A percentile compares a stretch with the other conserved stretches of the same genome.
These are phyloP conservation scores for Drosophila rhopaloa DNA, from an alignment of 1,140 invertebrate genomes.

Conservation along the genomic window DNA sequence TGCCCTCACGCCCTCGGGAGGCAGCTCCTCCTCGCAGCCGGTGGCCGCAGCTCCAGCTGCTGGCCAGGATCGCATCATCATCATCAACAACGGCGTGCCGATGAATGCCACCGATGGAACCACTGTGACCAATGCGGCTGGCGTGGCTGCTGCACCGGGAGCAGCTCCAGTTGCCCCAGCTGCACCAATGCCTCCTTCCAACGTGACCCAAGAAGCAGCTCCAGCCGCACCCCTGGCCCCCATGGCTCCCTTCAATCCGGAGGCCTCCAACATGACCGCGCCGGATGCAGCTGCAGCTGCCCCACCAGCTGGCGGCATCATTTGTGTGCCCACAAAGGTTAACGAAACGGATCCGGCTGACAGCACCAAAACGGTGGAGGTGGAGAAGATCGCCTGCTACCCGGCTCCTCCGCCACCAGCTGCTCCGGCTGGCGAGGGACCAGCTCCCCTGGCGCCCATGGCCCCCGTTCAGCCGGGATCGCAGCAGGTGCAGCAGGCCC, in stretches of 20 bases:
- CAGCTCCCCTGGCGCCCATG: conserved; percentile 63
- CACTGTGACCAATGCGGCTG: conserved; percentile 72
- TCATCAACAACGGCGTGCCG: conserved; percentile 79
- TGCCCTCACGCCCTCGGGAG: conserved; percentile 66
- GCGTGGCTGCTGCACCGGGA: conserved; percentile 50
- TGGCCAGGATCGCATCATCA: conserved; percentile 76
- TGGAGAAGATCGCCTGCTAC: conserved; percentile 82
- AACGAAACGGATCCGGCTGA: conserved; percentile 81
- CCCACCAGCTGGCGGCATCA: conserved; percentile 71
- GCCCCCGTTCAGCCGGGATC: conserved; percentile 47
- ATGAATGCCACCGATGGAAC: conserved; percentile 70
- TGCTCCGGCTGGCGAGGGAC: conserved; percentile 52
- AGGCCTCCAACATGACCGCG: conserved; percentile 84
- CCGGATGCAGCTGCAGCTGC: conserved; percentile 42
- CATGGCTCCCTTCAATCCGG: conserved; percentile 57
- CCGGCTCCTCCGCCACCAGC: conserved; percentile 73
- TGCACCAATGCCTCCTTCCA: conserved; percentile 9
- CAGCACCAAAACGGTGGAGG: conserved; percentile 72
- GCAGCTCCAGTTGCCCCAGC: conserved; percentile 13
- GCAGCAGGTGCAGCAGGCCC: conserved; percentile 40
- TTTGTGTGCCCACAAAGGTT: conserved; percentile 76
- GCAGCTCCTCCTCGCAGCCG: conserved; percentile 46
- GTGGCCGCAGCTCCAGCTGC: conserved; percentile 54
- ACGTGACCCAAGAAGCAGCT: conserved; percentile 38
- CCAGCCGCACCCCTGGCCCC: conserved; percentile 38